Evolutionary conservation across 2,113 vertebrate species (phyloP), one percentile per base, ranked within the genome.

Genomic region (Datnioides undecimradiatus): DNA sequence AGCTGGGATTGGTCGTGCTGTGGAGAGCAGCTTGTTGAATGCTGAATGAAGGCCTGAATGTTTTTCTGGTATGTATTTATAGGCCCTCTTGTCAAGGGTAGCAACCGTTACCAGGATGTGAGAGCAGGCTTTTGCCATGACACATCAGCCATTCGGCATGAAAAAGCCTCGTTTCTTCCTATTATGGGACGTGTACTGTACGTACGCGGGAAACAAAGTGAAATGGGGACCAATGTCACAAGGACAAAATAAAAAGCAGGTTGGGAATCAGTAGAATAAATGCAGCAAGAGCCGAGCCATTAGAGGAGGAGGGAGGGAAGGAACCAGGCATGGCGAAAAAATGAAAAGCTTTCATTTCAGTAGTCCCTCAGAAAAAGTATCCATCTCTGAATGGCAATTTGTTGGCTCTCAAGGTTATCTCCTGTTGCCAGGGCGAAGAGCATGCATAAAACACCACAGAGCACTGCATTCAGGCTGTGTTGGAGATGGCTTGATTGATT

Each of bases 31-130:
- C 68, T 80, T 67, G 75, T 69, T 85, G 80, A 84, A 68, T 48
- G 76, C 49, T 75, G 51, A 85, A 80, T 41, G 68, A 85, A 76
- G 74, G 75, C 67, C 73, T 80, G 69, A 51, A 74, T 85, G 48
- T 76, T 73, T 85, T 62, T 62, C 73, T 62, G 57, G 14, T 69
- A 77, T 81, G 76, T 90, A 85, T 92, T 92, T 90, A 85, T 90
- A 91, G 86, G 59, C 75, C 55, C 76, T 84, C 83, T 87, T 86
- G 86, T 86, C 73, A 86, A 80, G 79, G 85, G 55, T 88, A 91
- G 91, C 88, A 92, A 93, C 89, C 36, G 84, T 93, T 91, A 88
- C 90, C 80, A 92, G 85, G 91, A 83, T 76, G 87, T 78, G 70
- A 85, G 74, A 73, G 83, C 40, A 49, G 65, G 49, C 55, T 86